Evolutionary conservation across 1,140 invertebrate species (phyloP).

Genomic region (Sesamia nonagrioides): DNA sequence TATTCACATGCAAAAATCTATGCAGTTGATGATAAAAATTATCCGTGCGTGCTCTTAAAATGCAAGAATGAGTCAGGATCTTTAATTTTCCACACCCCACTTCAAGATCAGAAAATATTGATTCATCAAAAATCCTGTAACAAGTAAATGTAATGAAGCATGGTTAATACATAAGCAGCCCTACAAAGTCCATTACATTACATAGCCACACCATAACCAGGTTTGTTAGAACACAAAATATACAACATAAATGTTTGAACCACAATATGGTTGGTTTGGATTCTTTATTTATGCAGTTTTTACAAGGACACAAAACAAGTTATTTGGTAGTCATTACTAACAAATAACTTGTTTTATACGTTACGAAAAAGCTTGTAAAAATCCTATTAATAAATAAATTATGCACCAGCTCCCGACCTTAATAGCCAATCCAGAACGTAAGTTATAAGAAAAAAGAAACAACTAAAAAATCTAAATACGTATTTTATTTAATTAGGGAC

Average conservation of each 20-base stretch:
- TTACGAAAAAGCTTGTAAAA: neutral
- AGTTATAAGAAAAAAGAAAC: neutral
- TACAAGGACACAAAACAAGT: neutral
- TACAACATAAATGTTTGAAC: neutral
- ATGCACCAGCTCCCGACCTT: slow-evolving; percentile 1
- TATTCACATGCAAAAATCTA: slow-evolving; percentile 81
- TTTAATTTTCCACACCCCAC: slow-evolving; percentile 83
- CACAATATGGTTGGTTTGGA: neutral
- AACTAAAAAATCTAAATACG: neutral
- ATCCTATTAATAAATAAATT: neutral
- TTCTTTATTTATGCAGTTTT: neutral
- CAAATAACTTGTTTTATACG: too few relatives aligned
- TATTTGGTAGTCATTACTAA: neutral
- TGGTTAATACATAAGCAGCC: slow-evolving; percentile 7
- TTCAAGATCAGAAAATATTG: slow-evolving; percentile 82
- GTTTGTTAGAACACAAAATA: neutral
- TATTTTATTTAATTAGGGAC: too few relatives aligned
- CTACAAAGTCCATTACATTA: neutral
- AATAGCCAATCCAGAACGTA: neutral
- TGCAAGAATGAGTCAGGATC: slow-evolving; percentile 83
- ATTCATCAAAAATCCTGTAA: slow-evolving; percentile 85
- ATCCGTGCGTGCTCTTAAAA: slow-evolving; percentile 81
- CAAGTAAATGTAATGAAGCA: slow-evolving; percentile 43
- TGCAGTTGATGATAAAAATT: slow-evolving; percentile 82
- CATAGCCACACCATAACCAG: neutral